A percentile compares a stretch with the other conserved stretches of the same genome.
Conservation (phyloP, 2,113 vertebrate species). For the Thunnus thynnus region DNA sequence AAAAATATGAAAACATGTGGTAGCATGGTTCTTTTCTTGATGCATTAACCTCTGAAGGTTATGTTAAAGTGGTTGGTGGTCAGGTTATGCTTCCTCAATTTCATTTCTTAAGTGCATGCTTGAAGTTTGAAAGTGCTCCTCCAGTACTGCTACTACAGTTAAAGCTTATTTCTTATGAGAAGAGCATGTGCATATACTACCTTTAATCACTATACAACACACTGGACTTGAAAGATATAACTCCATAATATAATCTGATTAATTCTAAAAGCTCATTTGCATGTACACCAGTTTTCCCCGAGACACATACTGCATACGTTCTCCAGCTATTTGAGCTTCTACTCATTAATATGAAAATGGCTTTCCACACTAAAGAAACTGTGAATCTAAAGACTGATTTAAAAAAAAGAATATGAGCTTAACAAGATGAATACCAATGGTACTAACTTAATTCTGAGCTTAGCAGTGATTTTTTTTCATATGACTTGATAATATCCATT, state of each 20-base stretch:
- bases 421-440: constrained; percentile 63
- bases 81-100: constrained; percentile 3
- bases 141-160: constrained; percentile 5
- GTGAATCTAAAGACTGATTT: constrained; percentile 52
- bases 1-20: constrained; percentile 4
- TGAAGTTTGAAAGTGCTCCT: constrained; percentile 28
- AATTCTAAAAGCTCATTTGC: constrained; percentile 53
- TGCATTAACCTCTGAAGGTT: constrained; percentile 46
- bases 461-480: constrained; percentile 53
- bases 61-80: constrained; percentile 21
- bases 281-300: not conserved
- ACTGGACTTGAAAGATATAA: constrained; percentile 34
- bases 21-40: not conserved
- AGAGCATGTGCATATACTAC: constrained; percentile 10
- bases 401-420: constrained; percentile 45
- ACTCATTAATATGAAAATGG: constrained; percentile 62
- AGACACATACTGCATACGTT: constrained; percentile 15
- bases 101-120: constrained; percentile 16
- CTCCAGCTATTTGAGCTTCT: constrained; percentile 36
- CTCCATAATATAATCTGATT: constrained; percentile 35
- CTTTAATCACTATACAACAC: constrained; percentile 38
- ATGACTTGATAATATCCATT: constrained; percentile 60
- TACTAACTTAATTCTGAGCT: constrained; percentile 58
- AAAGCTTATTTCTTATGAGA: constrained; percentile 1
- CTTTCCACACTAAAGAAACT: constrained; percentile 47